Conservation (phyloP, 2,797 vertebrate species). For the Microtus obscurus region DNA sequence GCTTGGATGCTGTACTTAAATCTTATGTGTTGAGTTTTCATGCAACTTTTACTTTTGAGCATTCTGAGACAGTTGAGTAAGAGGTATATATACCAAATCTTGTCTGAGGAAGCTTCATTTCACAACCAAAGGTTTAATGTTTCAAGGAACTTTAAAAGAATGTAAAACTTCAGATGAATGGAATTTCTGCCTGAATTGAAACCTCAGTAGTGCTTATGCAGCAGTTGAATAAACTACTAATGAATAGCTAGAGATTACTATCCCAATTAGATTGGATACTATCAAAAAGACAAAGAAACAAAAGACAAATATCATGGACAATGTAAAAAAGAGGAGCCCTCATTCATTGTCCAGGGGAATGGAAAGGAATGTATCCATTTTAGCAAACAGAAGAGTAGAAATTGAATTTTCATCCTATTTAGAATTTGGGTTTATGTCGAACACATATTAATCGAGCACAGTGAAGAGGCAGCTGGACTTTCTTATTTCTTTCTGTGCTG, state of each 20-base stretch:
- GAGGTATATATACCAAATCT: neutral
- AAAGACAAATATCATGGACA: neutral
- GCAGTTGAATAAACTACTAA: neutral
- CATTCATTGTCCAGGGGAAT: neutral
- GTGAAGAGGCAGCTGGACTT: neutral
- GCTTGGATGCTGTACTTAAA: conserved; percentile 14
- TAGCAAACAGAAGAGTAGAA: neutral
- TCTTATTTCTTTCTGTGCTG: neutral
- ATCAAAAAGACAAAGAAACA: neutral
- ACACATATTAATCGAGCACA: neutral
- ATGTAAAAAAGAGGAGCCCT: neutral
- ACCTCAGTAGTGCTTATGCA: neutral
- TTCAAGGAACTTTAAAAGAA: neutral
- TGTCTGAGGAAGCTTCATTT: conserved; percentile 7
- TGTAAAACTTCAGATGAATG: neutral
- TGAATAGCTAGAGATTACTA: neutral
- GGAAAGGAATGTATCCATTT: neutral
- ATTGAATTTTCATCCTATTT: neutral
- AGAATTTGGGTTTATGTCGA: neutral
- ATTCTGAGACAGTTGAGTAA: neutral
- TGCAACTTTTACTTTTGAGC: neutral
- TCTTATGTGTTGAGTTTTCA: neutral
- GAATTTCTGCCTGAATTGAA: neutral
- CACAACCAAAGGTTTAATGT: neutral
- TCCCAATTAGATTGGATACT: neutral